phyloP scores from a whole-genome alignment of 2,113 vertebrate species.

The Corythaeola cristata region DNA sequence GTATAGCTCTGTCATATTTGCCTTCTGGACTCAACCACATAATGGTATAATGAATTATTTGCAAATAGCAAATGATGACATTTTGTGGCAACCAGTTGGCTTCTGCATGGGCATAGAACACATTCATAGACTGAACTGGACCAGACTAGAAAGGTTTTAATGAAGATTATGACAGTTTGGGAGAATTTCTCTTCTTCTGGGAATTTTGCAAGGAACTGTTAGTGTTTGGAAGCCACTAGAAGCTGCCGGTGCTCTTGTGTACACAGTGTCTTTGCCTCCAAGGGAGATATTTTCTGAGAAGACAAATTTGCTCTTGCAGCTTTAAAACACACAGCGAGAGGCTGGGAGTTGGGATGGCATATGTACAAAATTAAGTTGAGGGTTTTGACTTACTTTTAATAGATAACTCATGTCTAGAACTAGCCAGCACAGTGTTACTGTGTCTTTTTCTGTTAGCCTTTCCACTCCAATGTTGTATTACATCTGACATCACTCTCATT shows the following conservation, averaged over 20 bases:
- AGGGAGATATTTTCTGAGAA: neutral
- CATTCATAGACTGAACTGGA: neutral
- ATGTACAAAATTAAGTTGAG: conserved; percentile 23
- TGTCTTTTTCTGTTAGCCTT: conserved; percentile 43
- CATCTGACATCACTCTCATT: conserved; percentile 36
- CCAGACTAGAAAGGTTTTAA: neutral
- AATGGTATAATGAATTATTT: neutral
- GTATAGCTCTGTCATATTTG: neutral
- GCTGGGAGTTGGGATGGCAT: neutral
- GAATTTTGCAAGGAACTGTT: neutral
- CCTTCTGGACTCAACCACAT: neutral
- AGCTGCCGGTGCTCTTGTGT: neutral
- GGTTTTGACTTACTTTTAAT: conserved; percentile 49
- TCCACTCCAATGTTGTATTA: conserved; percentile 42
- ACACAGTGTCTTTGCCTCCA: neutral
- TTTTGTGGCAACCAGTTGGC: neutral
- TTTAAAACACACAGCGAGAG: neutral
- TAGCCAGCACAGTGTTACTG: neutral
- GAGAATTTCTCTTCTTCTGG: neutral
- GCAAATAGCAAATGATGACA: neutral
- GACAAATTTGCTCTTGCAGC: conserved; percentile 21
- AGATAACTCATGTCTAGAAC: conserved; percentile 24
- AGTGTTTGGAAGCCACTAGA: neutral
- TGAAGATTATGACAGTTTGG: neutral
- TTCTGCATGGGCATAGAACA: neutral